phyloP scores from a whole-genome alignment of 2,888 invertebrate species.

The Nomada ferruginata region DNA sequence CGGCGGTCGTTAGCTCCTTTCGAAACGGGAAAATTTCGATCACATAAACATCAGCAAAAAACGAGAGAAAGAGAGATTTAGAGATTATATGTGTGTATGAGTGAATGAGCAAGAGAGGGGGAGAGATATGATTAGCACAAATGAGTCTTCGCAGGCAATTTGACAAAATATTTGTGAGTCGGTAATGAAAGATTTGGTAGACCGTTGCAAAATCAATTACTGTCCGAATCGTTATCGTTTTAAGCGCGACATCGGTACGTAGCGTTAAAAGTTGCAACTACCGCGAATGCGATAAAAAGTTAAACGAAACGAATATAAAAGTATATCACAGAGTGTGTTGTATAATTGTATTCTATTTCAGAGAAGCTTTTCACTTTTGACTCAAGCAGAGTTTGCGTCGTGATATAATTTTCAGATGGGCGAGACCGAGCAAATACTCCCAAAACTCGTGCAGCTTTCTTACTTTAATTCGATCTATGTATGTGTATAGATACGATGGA shows the following conservation, averaged over 20 bases:
- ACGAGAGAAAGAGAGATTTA: no score
- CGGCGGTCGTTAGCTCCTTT: no score
- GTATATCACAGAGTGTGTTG: slow-evolving; percentile 34
- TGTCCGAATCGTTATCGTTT: background rate
- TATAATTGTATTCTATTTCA: slow-evolving; percentile 72
- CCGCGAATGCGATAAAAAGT: background rate
- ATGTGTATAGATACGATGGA: slow-evolving; percentile 93
- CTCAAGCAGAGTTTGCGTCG: slow-evolving; percentile 62
- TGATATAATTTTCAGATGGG: slow-evolving; percentile 75
- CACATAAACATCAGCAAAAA: no score
- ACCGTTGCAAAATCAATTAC: no score
- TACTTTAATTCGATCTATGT: slow-evolving; percentile 74
- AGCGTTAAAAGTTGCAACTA: background rate
- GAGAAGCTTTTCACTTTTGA: slow-evolving; percentile 67
- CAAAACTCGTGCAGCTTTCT: slow-evolving; percentile 54
- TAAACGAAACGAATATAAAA: slow-evolving; percentile 28
- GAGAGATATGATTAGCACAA: no score
- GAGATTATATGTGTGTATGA: no score
- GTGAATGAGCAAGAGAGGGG: no score
- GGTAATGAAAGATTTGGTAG: no score
- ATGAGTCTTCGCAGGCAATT: no score
- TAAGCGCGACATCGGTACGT: background rate
- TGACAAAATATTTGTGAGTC: no score
- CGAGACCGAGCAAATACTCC: slow-evolving; percentile 54
- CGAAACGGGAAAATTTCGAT: no score